These are phyloP conservation scores for Chinchilla lanigera DNA, from an alignment of 2,113 vertebrate species.

Conservation along the genomic window DNA sequence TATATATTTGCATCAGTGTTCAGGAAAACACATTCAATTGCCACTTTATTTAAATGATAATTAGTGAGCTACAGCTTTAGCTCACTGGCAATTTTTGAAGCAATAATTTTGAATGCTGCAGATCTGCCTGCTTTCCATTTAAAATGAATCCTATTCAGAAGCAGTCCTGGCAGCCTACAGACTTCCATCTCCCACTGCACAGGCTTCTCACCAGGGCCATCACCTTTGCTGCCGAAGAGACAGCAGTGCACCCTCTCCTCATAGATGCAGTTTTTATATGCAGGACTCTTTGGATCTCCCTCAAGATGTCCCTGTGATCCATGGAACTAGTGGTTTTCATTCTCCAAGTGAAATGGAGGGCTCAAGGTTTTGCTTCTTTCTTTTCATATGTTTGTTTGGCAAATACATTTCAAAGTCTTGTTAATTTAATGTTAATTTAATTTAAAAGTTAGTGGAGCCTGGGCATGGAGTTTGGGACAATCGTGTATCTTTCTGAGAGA, in stretches of 20 bases:
- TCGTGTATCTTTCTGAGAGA: not conserved
- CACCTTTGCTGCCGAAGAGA: not conserved
- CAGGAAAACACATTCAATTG: not conserved
- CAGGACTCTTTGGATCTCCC: not conserved
- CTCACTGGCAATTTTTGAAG: not conserved
- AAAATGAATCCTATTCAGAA: not conserved
- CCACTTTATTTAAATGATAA: not conserved
- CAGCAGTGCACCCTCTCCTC: not conserved
- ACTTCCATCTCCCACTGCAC: not conserved
- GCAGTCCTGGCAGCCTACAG: not conserved
- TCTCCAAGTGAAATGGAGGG: not conserved
- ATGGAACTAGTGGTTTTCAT: not conserved
- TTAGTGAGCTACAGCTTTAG: not conserved
- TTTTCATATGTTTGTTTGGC: not conserved
- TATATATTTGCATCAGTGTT: not conserved
- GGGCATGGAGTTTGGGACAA: not conserved
- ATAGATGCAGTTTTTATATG: not conserved
- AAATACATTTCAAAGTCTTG: not conserved
- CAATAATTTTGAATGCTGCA: not conserved
- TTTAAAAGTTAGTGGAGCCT: not conserved
- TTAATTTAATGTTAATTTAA: not conserved
- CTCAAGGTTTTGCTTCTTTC: not conserved
- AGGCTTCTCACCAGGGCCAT: not conserved
- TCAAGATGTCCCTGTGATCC: not conserved
- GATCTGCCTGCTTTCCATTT: not conserved